These are phyloP conservation scores for Charaxes varanes DNA, from an alignment of 1,140 invertebrate species.

Conservation along the genomic window DNA sequence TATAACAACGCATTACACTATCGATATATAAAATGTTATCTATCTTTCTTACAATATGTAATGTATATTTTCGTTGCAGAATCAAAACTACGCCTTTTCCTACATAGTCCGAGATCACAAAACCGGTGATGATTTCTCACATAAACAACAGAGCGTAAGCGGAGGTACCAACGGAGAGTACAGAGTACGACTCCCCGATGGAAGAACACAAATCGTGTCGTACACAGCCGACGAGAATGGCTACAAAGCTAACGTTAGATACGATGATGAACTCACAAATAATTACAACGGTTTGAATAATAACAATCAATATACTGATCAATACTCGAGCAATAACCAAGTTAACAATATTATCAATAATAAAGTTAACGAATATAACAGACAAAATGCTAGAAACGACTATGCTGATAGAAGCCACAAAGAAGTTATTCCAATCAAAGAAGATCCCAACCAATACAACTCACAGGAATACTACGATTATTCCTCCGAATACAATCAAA, in stretches of 20 bases:
- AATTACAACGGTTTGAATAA: slow-evolving; percentile 18
- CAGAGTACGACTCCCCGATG: slow-evolving; percentile 83
- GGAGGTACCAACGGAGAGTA: slow-evolving; percentile 78
- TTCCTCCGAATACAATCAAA: slow-evolving; percentile 41
- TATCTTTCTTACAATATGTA: neutral
- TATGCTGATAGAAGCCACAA: slow-evolving; percentile 13
- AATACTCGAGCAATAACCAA: slow-evolving; percentile 14
- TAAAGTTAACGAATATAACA: slow-evolving; percentile 11
- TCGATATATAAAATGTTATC: slow-evolving; percentile 6
- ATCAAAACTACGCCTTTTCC: slow-evolving; percentile 75
- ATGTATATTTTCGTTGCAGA: slow-evolving; percentile 36
- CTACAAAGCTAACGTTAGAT: slow-evolving; percentile 74
- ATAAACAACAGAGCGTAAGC: slow-evolving; percentile 70
- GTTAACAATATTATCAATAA: slow-evolving; percentile 18
- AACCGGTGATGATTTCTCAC: slow-evolving; percentile 75
- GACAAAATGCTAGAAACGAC: neutral
- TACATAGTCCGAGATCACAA: slow-evolving; percentile 72
- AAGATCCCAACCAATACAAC: slow-evolving; percentile 38
- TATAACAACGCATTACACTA: too few relatives aligned
- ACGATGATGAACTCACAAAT: slow-evolving; percentile 49
- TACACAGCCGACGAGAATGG: slow-evolving; percentile 75
- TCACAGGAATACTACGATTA: slow-evolving; percentile 57
- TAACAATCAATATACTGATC: slow-evolving; percentile 20
- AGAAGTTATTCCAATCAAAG: slow-evolving; percentile 30
- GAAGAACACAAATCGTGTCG: slow-evolving; percentile 78